Evolutionary conservation across 2,888 invertebrate genomes (phyloP).

Genomic region (Therioaphis trifolii): DNA sequence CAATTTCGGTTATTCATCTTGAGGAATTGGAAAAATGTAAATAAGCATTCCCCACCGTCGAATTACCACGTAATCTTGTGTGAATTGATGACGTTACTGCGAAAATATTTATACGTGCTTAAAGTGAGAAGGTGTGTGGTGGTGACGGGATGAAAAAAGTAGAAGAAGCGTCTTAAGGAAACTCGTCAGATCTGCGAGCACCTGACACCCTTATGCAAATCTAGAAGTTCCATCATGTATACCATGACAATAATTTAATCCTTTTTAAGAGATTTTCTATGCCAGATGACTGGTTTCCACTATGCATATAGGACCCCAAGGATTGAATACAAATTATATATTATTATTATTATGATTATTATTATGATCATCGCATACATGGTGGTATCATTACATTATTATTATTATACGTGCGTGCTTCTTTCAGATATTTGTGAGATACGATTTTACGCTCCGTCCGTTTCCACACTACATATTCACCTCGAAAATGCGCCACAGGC

Average conservation of each 20-base stretch:
- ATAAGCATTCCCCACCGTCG: constrained; percentile 10
- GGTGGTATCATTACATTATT: constrained; percentile 56
- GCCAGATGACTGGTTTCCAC: constrained; percentile 52
- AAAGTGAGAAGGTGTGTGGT: background rate
- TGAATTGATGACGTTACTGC: constrained; percentile 52
- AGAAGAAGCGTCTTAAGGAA: constrained; percentile 42
- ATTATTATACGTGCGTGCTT: constrained; percentile 15
- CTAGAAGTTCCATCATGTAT: constrained; percentile 51
- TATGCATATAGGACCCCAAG: constrained; percentile 7
- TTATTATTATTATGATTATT: constrained; percentile 49
- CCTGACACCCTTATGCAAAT: constrained; percentile 62
- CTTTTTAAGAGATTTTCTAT: constrained; percentile 61
- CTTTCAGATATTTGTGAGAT: constrained; percentile 33
- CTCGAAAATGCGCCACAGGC: constrained; percentile 22
- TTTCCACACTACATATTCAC: background rate
- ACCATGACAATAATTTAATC: constrained; percentile 59
- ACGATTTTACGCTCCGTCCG: constrained; percentile 60
- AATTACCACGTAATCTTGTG: constrained; percentile 59
- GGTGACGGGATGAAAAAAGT: background rate
- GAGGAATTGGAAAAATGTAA: constrained; percentile 9
- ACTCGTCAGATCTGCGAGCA: constrained; percentile 48
- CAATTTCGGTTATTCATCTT: constrained; percentile 42
- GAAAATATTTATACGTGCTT: constrained; percentile 53
- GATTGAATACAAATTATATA: constrained; percentile 61
- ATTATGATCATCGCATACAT: background rate